Evolutionary conservation across 2,888 invertebrate species (phyloP), one percentile per base, ranked within the genome.

Genomic region (Orthosia cruda): DNA sequence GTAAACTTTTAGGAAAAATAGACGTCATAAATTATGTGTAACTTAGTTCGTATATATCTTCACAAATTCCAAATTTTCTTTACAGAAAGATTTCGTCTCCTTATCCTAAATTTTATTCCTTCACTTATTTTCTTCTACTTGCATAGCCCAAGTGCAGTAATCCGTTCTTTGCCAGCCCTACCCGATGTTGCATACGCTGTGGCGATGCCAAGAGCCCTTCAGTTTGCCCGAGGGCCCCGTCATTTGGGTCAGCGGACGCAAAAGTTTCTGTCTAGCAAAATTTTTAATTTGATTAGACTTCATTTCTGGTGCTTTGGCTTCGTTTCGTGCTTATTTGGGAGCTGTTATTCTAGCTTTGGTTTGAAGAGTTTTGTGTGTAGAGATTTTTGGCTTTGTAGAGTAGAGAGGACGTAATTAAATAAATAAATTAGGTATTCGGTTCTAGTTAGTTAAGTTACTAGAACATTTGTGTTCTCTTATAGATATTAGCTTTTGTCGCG

Each of bases 171-270:
- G 49, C 20, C 92, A 91, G 63, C 93, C 94, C 92, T 94, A 89
- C 57, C 59, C 63, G 85, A 90, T 89, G 91, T 89, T 93, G 94
- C 93, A 93, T 90, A 91, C 91, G 92, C 90, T 91, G 93, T 91
- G 91, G 90, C 90, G 86, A 89, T 81, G 91, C 68, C 68, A 77
- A 95, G 94, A 80, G 90, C 91, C 86, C 94, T 95, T 83, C 77
- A 90, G 87, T 74, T 75, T 73, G 84, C 84, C 86, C 72, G 89
- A 93, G 93, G 91, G 92, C 86, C 87, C 80, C 88, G 91, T 93
- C 92, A 95, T 95, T 94, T 93, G 92, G 95, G 95, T 95, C 95
- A 95, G 92, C 89, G 88, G 85, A 88, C 89, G 90, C 87, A 91
- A 92, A 93, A 93, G 90, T 92, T 93, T 91, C 89, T 86, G 89